These are phyloP conservation scores for Propithecus perrieri DNA, from an alignment of 2,797 vertebrate species.

Conservation along the genomic window DNA sequence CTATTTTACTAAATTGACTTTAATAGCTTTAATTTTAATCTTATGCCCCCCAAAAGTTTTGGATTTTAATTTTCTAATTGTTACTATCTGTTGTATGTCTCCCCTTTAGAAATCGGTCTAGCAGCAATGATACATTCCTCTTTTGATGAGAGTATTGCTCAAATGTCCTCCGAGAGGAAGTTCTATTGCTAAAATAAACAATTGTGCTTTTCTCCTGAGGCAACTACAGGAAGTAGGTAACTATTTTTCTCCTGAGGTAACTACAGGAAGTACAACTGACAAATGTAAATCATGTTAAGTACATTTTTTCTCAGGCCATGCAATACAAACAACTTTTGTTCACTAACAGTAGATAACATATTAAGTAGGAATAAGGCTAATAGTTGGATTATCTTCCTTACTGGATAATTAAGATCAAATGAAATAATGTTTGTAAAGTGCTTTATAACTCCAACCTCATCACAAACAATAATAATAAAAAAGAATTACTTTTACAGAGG, in stretches of 20 bases:
- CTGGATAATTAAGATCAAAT: neutral
- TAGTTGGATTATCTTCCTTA: neutral
- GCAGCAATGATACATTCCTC: neutral
- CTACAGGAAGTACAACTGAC: neutral
- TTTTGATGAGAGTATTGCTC: neutral
- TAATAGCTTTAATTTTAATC: neutral
- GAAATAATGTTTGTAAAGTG: neutral
- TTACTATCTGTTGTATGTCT: neutral
- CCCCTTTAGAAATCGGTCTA: neutral
- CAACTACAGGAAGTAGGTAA: neutral
- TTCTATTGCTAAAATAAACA: neutral
- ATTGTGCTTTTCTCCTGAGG: neutral
- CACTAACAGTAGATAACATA: neutral
- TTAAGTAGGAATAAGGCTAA: neutral
- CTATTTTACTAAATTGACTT: neutral
- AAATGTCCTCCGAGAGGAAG: neutral
- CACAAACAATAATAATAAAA: slow-evolving; percentile 33
- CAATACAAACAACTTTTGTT: neutral
- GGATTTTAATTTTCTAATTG: neutral
- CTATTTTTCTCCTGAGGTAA: too few species aligned
- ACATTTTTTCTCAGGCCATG: neutral
- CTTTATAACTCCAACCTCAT: neutral
- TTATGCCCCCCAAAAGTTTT: neutral
- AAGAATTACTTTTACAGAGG: neutral
- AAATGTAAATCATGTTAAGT: neutral